A percentile compares a stretch with the other conserved stretches of the same genome.
These are phyloP conservation scores for Gonioctena quinquepunctata DNA, from an alignment of 1,140 invertebrate genomes.

Conservation along the genomic window DNA sequence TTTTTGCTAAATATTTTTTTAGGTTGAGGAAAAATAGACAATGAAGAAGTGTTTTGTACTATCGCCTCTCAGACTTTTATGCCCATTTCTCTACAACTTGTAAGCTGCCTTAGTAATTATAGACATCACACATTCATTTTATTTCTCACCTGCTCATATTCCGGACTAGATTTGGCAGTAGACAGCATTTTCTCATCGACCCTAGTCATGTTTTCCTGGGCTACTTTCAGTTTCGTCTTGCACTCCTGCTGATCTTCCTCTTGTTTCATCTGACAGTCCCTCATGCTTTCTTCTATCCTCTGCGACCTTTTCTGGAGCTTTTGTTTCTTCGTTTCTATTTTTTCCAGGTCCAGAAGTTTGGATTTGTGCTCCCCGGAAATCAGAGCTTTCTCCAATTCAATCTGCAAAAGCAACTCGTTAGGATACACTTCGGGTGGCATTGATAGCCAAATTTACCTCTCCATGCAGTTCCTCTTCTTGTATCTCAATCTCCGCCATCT, in stretches of 20 bases:
- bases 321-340: slow-evolving; percentile 70
- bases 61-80: too few relatives aligned
- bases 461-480: slow-evolving; percentile 82
- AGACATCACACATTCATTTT: too few relatives aligned
- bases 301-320: slow-evolving; percentile 65
- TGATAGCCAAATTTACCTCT: slow-evolving; percentile 65
- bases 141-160: slow-evolving; percentile 59
- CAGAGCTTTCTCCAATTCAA: slow-evolving; percentile 83
- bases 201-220: slow-evolving; percentile 59
- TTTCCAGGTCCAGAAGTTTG: slow-evolving; percentile 75
- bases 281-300: slow-evolving; percentile 60
- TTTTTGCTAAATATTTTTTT: too few relatives aligned
- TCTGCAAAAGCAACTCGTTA: slow-evolving; percentile 59
- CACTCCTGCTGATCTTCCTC: slow-evolving; percentile 63
- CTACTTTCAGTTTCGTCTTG: slow-evolving; percentile 62
- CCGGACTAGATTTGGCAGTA: slow-evolving; percentile 53
- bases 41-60: too few relatives aligned
- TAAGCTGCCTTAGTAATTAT: too few relatives aligned
- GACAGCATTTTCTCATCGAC: slow-evolving; percentile 57
- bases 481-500: slow-evolving; percentile 77
- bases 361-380: slow-evolving; percentile 80
- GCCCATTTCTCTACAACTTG: too few relatives aligned
- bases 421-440: not conserved
- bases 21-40: too few relatives aligned
- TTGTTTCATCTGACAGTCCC: slow-evolving; percentile 59